Conservation (phyloP, 64 coral and sea anemone genomes). For the Montipora cactus region DNA sequence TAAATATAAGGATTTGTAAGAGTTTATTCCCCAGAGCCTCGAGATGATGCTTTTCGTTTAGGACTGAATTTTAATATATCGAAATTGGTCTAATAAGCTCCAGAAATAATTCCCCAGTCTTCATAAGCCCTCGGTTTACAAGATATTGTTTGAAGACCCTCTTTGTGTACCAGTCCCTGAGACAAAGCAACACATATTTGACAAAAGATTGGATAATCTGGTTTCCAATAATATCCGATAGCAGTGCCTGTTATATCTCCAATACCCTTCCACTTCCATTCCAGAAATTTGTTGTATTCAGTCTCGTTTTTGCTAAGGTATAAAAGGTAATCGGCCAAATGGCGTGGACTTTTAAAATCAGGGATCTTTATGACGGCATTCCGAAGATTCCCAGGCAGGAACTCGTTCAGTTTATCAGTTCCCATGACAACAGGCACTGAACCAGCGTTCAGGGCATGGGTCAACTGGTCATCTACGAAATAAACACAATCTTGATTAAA, state of each 20-base stretch:
- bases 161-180: neutral
- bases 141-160: neutral
- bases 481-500: neutral
- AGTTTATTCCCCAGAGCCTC: too few species aligned
- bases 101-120: neutral
- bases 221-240: neutral
- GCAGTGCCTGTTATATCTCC: neutral
- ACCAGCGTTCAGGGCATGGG: slow-evolving; percentile 42
- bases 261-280: neutral
- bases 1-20: too few species aligned
- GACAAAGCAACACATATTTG: slow-evolving; percentile 10
- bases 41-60: too few species aligned
- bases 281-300: neutral
- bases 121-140: neutral
- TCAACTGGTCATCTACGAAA: slow-evolving; percentile 64
- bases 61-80: too few species aligned
- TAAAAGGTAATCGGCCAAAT: slow-evolving; percentile 71
- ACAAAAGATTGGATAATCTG: neutral
- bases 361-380: slow-evolving; percentile 55
- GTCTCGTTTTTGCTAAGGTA: slow-evolving; percentile 59
- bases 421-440: neutral
- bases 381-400: slow-evolving; percentile 34
- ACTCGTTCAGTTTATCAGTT: neutral
- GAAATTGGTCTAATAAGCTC: too few species aligned
- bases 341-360: neutral